phyloP scores from a whole-genome alignment of 2,797 vertebrate species.

The Centropyge bicolor region DNA sequence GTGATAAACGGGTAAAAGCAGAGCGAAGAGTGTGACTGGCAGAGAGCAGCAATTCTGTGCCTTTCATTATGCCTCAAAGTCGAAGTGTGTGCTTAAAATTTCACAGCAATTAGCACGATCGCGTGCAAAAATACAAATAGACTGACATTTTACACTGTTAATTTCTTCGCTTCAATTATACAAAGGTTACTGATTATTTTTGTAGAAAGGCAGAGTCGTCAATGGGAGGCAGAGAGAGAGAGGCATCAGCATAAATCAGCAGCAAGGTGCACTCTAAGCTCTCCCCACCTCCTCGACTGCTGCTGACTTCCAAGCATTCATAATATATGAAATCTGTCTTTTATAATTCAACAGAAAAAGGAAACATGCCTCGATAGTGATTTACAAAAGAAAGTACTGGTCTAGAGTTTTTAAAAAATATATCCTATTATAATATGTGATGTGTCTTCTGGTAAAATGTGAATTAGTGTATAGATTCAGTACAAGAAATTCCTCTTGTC shows the following conservation, averaged over 20 bases:
- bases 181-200: conserved; percentile 45
- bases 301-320: conserved; percentile 76
- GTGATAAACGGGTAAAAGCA: conserved; percentile 56
- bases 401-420: conserved; percentile 8
- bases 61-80: conserved; percentile 42
- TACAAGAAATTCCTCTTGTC: conserved; percentile 12
- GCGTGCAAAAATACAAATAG: conserved; percentile 36
- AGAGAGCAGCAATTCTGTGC: conserved; percentile 3
- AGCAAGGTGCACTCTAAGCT: conserved; percentile 58
- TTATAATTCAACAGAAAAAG: conserved; percentile 80
- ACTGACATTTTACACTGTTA: conserved; percentile 26
- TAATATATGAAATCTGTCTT: conserved; percentile 79
- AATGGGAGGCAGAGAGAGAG: conserved; percentile 39
- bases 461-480: conserved; percentile 16
- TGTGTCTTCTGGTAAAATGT: conserved; percentile 32
- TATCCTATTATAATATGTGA: conserved; percentile 43
- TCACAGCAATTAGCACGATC: conserved; percentile 43
- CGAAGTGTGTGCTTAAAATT: conserved; percentile 22
- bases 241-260: conserved; percentile 64
- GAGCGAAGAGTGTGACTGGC: conserved; percentile 19
- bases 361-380: conserved; percentile 71
- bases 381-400: conserved; percentile 55
- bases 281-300: conserved; percentile 63
- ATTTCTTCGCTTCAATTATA: conserved; percentile 52
- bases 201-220: conserved; percentile 36